These are phyloP conservation scores for Mechanitis messenoides DNA, from an alignment of 2,888 invertebrate genomes.

Conservation along the genomic window DNA sequence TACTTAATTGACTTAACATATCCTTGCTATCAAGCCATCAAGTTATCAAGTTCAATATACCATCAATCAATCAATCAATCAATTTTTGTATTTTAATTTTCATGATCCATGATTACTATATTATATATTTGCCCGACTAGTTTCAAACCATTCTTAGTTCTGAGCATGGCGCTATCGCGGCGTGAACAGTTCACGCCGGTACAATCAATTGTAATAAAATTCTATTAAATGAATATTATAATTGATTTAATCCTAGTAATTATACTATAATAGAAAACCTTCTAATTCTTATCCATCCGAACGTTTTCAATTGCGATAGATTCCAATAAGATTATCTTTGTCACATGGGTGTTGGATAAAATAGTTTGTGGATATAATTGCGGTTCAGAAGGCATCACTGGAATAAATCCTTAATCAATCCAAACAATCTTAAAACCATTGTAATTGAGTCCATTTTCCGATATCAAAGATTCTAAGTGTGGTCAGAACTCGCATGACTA, in stretches of 20 bases:
- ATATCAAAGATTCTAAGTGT: constrained; percentile 37
- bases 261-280: background rate
- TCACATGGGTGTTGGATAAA: constrained; percentile 74
- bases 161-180: too few species aligned
- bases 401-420: constrained; percentile 19
- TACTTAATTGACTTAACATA: background rate
- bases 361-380: constrained; percentile 76
- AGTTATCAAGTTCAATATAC: background rate
- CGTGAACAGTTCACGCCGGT: too few species aligned
- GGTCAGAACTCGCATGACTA: constrained; percentile 76
- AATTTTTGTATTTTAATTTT: too few species aligned
- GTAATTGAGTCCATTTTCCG: constrained; percentile 39
- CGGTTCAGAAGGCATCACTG: constrained; percentile 48
- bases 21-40: background rate
- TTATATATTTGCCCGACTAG: too few species aligned
- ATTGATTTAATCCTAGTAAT: too few species aligned
- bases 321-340: constrained; percentile 74
- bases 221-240: too few species aligned
- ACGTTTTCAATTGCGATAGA: constrained; percentile 70
- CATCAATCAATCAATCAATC: too few species aligned
- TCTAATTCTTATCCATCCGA: too few species aligned
- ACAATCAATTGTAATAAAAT: too few species aligned
- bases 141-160: too few species aligned
- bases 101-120: too few species aligned
- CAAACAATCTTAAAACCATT: constrained; percentile 37